These are phyloP conservation scores for Nomada ferruginata DNA, from an alignment of 2,888 invertebrate species.

Conservation along the genomic window DNA sequence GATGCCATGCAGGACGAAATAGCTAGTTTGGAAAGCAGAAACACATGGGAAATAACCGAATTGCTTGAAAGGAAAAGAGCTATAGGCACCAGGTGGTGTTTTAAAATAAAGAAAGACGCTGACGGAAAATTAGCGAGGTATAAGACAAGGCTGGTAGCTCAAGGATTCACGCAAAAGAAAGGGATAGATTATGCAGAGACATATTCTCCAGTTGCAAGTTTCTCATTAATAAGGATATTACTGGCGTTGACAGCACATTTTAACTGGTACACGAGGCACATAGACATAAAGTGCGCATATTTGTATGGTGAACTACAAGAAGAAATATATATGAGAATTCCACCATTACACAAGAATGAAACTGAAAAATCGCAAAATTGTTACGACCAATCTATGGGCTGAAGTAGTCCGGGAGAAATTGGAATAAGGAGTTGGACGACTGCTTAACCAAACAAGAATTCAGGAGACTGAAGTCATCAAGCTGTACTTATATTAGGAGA, in stretches of 20 bases:
- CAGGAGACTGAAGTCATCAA: too few species aligned
- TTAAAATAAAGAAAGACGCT: not conserved
- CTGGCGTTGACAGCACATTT: not conserved
- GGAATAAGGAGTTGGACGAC: too few species aligned
- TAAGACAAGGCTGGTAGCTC: slow-evolving; percentile 11
- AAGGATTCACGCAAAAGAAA: too few species aligned
- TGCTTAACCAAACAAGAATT: not conserved
- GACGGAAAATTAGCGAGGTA: slow-evolving; percentile 15
- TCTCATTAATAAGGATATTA: not conserved
- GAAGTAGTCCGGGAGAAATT: too few species aligned
- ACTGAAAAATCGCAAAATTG: not conserved
- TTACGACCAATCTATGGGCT: too few species aligned
- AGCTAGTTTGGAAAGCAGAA: not conserved
- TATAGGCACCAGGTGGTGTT: not conserved
- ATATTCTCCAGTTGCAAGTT: slow-evolving; percentile 6
- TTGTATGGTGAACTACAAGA: slow-evolving; percentile 6
- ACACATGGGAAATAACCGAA: not conserved
- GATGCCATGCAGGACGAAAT: not conserved
- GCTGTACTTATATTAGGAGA: too few species aligned
- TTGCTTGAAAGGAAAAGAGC: not conserved
- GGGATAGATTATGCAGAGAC: not conserved
- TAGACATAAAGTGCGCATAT: slow-evolving; percentile 22
- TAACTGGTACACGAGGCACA: not conserved
- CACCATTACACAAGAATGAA: not conserved
- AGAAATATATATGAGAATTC: not conserved